Base-by-base conservation (phyloP, 2,797 vertebrate species). In the Coilia nasus region DNA sequence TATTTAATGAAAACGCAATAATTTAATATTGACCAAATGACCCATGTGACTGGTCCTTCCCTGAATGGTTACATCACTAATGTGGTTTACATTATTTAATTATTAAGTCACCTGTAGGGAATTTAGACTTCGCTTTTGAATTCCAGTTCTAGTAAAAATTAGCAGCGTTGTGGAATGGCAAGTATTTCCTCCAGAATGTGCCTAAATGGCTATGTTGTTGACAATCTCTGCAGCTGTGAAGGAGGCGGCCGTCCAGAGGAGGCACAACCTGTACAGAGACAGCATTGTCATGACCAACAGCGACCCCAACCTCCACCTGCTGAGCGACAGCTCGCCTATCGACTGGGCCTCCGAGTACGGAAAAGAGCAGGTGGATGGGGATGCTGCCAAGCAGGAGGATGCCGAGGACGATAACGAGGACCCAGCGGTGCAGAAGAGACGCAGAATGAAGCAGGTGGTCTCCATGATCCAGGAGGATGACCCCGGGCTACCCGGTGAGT, bases 221-320 rank as follows among this genome's bases (percentile, higher is more conserved):
- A 41, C 15, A 71, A 15, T 17, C 6, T 83, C 90, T 47, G 0
- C 89, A 99, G 98, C 97, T 1, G 97, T 99, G 92, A 99, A 99
- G 91, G 98, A 99, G 90, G 98, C 97, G 0, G 98, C 98, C 0
- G 96, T 98, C 86, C 98, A 99, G 94, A 93, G 97, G 82, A 97
- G 96, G 88, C 98, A 99, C 93, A 99, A 99, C 93, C 94, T 99
- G 44, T 99, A 97, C 92, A 92, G 98, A 0, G 98, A 99, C 95
- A 99, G 98, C 93, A 95, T 99, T 6, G 97, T 98, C 62, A 93
- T 99, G 91, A 95, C 96, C 91, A 97, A 96, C 94, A 98, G 98
- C 0, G 98, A 99, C 91, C 97, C 97, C 89, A 98, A 96, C 92
- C 95, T 99, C 82, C 97, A 97, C 89, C 94, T 98, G 7, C 94